These are phyloP conservation scores for Stegostoma tigrinum DNA, from an alignment of 2,113 vertebrate species.

Conservation along the genomic window DNA sequence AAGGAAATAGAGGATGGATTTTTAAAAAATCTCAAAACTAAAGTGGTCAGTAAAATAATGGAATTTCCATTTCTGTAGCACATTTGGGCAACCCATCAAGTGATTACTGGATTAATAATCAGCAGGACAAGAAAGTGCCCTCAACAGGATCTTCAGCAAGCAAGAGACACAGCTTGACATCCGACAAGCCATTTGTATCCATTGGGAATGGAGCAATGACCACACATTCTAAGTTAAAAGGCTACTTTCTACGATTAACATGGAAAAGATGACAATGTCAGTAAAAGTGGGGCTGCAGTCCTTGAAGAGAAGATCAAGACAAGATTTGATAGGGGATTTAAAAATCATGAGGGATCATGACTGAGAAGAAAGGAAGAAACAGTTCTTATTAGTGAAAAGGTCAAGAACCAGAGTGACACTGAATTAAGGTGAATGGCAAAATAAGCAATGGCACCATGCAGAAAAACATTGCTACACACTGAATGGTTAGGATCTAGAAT, in stretches of 20 bases:
- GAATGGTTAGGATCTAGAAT: not conserved
- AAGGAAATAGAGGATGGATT: not conserved
- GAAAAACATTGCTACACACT: not conserved
- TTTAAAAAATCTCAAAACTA: not conserved
- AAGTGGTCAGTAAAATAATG: not conserved
- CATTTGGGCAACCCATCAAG: not conserved
- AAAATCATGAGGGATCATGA: too few relatives aligned
- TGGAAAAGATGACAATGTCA: not conserved
- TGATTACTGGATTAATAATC: not conserved
- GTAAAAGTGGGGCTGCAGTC: not conserved
- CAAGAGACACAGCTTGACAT: not conserved
- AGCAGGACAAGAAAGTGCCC: not conserved
- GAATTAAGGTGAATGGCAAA: not conserved
- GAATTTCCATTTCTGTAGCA: not conserved
- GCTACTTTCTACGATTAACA: not conserved
- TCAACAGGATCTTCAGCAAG: not conserved
- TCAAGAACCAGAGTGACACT: not conserved
- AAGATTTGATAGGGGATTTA: too few relatives aligned
- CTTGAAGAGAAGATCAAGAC: too few relatives aligned
- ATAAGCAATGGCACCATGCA: not conserved
- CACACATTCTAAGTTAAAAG: not conserved
- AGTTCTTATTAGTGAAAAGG: not conserved
- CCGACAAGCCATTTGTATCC: too few relatives aligned
- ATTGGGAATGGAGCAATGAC: not conserved
- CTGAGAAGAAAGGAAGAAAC: not conserved